phyloP scores from a whole-genome alignment of 2,797 vertebrate genomes.

The Schizothorax lantsangensis region DNA sequence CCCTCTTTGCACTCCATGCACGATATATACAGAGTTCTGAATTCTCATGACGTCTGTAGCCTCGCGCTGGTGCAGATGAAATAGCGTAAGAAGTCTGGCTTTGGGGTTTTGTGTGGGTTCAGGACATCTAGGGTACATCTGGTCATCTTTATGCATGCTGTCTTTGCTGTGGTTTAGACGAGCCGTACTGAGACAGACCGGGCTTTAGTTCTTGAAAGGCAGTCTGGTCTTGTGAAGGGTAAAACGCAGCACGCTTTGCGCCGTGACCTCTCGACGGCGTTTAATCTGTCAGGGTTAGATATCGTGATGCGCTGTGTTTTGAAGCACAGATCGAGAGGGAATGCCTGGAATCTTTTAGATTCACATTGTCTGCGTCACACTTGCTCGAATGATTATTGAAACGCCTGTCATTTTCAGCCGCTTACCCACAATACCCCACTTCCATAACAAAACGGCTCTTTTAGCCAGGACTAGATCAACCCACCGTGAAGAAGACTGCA shows the following conservation, averaged over 20 bases:
- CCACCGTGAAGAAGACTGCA: neutral
- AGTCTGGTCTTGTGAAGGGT: conserved; percentile 24
- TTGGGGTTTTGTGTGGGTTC: conserved; percentile 26
- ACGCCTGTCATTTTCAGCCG: conserved; percentile 37
- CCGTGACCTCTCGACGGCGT: conserved; percentile 10
- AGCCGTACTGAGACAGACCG: conserved; percentile 4
- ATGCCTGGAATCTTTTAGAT: conserved; percentile 22
- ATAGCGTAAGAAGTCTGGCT: conserved; percentile 2
- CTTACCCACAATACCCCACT: conserved; percentile 25
- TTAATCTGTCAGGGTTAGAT: conserved; percentile 46
- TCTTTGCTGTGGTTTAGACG: conserved; percentile 45
- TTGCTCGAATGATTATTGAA: conserved; percentile 2
- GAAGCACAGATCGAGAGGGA: conserved; percentile 28
- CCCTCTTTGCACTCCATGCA: neutral
- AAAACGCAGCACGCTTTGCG: conserved; percentile 26
- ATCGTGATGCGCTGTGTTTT: conserved; percentile 18
- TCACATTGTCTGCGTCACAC: conserved; percentile 20
- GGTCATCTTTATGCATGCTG: conserved; percentile 51
- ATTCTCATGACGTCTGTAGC: neutral
- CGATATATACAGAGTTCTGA: neutral
- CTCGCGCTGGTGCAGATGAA: neutral
- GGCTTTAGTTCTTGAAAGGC: conserved; percentile 33
- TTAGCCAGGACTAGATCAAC: conserved; percentile 1
- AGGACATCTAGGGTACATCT: conserved; percentile 50
- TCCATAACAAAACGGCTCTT: neutral